Evolutionary conservation across 1,140 invertebrate genomes (phyloP), one percentile per base, ranked within the genome.

Genomic region (Cotesia vestalis): DNA sequence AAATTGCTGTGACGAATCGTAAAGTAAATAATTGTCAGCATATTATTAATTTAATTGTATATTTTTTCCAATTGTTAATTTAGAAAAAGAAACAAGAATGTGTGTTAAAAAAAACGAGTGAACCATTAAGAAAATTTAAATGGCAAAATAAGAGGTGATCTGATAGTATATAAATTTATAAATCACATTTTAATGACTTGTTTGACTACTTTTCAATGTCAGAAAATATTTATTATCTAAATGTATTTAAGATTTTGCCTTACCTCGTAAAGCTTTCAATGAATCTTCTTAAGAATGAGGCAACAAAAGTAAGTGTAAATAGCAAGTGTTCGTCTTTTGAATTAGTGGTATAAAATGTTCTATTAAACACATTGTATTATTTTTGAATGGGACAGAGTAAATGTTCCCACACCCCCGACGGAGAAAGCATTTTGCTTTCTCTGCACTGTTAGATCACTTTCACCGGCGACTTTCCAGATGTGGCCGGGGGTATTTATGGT

Each of bases 401-500:
- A 78, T 77, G 76, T 75, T n/a, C 74, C 67, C 72, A 66, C 74
- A 71, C 68, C 59, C 57, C 20, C 66, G 64, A 66, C 69, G 66
- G 69, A 75, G 72, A 72, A 67, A 46, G 64, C 76, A 76, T 75
- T 76, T 75, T 76, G 71, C 75, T 76, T 77, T 76, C 46, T 71
- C 63, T 20, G 34, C 51, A 69, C 60, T 46, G 74, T 74, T 73
- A 73, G 78, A 79, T 78, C 78, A 79, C 78, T 79, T 81, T 79
- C 78, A 77, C 80, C 76, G 73, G 69, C 62, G 62, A 74, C 74
- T 75, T 77, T 76, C 78, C 81, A 85, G 85, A 85, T 82, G 83
- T 76, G 78, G 51, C 74, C 73, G 68, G 71, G 66, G 40, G 80
- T 83, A 86, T 87, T 86, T 86, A 87, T 79, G 81, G 69, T 75